phyloP scores from a whole-genome alignment of 2,113 vertebrate species.

The Scomber colias region DNA sequence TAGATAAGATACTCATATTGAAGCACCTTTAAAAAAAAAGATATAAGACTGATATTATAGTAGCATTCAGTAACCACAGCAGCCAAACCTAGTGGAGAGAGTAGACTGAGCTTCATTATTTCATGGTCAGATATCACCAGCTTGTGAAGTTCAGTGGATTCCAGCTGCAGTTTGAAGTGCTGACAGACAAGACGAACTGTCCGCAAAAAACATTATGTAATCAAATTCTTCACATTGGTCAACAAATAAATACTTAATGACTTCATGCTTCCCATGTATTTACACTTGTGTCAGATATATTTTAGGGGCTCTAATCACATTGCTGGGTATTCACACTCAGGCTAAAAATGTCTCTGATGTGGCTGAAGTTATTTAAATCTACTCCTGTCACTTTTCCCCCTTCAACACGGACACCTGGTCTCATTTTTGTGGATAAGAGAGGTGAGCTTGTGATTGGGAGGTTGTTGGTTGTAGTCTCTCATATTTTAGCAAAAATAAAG shows the following conservation, averaged over 20 bases:
- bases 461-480: neutral
- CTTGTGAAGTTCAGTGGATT: constrained; percentile 26
- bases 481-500: neutral
- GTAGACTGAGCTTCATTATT: neutral
- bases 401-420: neutral
- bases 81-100: too few species aligned
- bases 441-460: constrained; percentile 3
- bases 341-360: constrained; percentile 50
- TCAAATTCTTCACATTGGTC: neutral
- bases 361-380: constrained; percentile 53
- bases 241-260: constrained; percentile 25
- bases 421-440: neutral
- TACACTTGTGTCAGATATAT: constrained; percentile 47
- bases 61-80: too few species aligned
- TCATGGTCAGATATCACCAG: neutral
- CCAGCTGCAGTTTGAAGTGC: neutral
- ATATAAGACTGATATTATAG: too few species aligned
- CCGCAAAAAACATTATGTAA: constrained; percentile 12
- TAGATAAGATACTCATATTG: too few species aligned
- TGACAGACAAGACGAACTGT: neutral
- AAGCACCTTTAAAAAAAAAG: too few species aligned
- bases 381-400: neutral
- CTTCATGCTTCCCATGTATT: constrained; percentile 32
- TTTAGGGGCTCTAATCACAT: constrained; percentile 33
- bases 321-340: constrained; percentile 41